Conservation (phyloP, 2,113 vertebrate species). For the Eonycteris spelaea region DNA sequence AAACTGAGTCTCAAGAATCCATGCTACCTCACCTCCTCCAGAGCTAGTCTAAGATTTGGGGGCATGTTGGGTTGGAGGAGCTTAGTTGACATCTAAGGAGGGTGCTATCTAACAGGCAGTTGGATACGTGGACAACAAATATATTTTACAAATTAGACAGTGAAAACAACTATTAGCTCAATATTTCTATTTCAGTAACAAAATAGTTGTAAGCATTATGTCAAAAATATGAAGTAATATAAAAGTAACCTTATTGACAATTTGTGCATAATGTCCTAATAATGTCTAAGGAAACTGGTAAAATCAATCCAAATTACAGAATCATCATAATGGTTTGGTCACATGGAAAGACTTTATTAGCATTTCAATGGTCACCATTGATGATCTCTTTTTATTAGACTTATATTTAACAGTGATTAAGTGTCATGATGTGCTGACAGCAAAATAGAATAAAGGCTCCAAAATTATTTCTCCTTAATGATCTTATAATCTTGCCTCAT, state of each 20-base stretch:
- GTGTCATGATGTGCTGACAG: not conserved
- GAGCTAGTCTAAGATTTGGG: not conserved
- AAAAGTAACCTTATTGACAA: not conserved
- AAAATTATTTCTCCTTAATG: constrained; percentile 32
- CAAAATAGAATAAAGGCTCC: constrained; percentile 33
- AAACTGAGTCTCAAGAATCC: not conserved
- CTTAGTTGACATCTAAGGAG: not conserved
- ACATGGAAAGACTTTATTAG: constrained; percentile 40
- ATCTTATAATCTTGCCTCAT: constrained; percentile 49
- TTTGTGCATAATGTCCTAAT: not conserved
- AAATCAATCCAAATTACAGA: constrained; percentile 50
- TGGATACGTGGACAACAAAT: not conserved
- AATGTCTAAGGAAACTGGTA: constrained; percentile 16
- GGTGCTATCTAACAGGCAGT: not conserved
- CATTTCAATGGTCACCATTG: constrained; percentile 39
- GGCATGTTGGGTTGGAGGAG: not conserved
- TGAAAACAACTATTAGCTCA: not conserved
- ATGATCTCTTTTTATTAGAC: constrained; percentile 56
- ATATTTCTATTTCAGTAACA: not conserved
- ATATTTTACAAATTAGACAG: not conserved
- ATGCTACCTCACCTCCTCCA: rapidly evolving
- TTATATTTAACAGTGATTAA: constrained; percentile 66
- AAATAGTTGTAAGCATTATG: constrained; percentile 33
- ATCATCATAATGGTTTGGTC: constrained; percentile 49
- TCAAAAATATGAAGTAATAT: constrained; percentile 26